These are phyloP conservation scores for Ceratitis capitata DNA, from an alignment of 1,140 invertebrate genomes.

Conservation along the genomic window DNA sequence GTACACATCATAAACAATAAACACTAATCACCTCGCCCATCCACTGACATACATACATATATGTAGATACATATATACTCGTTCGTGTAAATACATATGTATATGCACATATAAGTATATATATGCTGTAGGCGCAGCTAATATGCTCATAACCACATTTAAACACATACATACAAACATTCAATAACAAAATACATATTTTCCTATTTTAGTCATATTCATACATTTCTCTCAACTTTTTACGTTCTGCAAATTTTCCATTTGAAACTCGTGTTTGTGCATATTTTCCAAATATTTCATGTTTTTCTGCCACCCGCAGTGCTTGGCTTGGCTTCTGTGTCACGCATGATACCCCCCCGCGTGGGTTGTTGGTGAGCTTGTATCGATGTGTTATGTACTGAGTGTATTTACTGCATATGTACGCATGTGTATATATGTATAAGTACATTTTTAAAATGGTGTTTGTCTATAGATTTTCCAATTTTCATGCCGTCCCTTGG, in stretches of 20 bases:
- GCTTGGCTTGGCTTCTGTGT: not conserved
- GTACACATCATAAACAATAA: constrained; percentile 1
- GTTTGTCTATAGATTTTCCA: too few relatives aligned
- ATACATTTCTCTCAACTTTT: not conserved
- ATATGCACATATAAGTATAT: too few relatives aligned
- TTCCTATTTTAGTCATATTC: not conserved
- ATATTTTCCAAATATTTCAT: not conserved
- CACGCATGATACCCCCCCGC: not conserved
- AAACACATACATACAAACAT: not conserved
- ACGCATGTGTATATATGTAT: not conserved
- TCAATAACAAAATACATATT: not conserved
- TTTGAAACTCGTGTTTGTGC: not conserved
- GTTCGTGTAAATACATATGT: not conserved
- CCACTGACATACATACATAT: not conserved
- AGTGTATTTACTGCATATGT: not conserved
- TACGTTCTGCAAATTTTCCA: not conserved
- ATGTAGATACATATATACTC: not conserved
- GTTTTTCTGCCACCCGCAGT: not conserved
- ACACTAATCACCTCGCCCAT: too few relatives aligned
- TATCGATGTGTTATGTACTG: not conserved
- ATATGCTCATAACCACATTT: too few relatives aligned
- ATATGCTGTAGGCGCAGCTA: too few relatives aligned
- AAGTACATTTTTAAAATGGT: too few relatives aligned
- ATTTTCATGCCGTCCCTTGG: not conserved
- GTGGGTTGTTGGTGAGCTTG: not conserved